Base-by-base conservation (phyloP, 2,888 invertebrate genomes). In the Caenorhabditis afra region DNA sequence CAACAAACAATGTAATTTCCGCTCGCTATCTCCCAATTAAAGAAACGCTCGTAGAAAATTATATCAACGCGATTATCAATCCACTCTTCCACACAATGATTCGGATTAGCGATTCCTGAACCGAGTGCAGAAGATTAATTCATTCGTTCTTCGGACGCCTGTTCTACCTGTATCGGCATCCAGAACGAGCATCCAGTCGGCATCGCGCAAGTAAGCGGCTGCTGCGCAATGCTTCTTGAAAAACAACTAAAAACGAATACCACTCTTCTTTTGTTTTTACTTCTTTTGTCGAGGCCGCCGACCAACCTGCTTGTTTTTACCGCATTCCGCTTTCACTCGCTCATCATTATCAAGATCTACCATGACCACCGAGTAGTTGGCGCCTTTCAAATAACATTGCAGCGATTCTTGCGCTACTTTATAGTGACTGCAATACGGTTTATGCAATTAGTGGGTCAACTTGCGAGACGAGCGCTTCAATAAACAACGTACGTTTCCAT, bases 61-160 rank as follows among this genome's bases (percentile, higher is more conserved):
- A 90, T 65, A 75, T 88, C 85, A 49, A 87, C 88, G 3, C 89
- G 83, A 39, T 81, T 79, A 67, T 90, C 90, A 67, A 90, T 90
- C 87, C 87, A 90, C 70, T 90, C 89, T 67, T 89, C 89, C 41
- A 89, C 83, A 75, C 89, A 89, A 73, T 89, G 89, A 73, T 88
- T 88, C n/a, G 90, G 90, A 74, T 90, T 90, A 49, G 87, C 89
- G 7, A 89, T 82, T 44, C 87, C 88, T 82, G 23, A 50, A 62
- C 29, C 29, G 29, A 14, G 29, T 53, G 41, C 39, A 41, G 22
- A 44, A 59, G 49, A 67, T 53, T 47, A 23, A 39, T 59, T 68
- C 10, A 10, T 7, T 55, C 29, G 37, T 23, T 52, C n/a, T 37
- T 55, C 18, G 4, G 10, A 23, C 14, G 39, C 4, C 50, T 10